phyloP scores from a whole-genome alignment of 2,888 invertebrate species.

The Lasioglossum pauxillum region DNA sequence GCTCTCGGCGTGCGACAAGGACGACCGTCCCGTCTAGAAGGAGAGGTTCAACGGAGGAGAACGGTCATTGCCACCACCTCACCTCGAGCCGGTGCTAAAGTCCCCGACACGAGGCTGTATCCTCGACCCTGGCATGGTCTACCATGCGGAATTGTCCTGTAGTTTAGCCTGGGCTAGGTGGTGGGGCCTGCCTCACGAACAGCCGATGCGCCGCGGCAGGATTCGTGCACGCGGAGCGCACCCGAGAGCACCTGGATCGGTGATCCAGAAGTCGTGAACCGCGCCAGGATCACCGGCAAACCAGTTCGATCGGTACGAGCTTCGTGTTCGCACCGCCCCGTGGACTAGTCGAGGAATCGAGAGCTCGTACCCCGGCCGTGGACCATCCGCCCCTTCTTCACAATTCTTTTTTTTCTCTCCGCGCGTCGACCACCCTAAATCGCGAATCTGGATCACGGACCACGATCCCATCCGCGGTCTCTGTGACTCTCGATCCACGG shows the following conservation, averaged over 20 bases:
- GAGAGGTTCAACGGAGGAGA: slow-evolving; percentile 71
- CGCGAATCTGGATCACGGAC: not conserved
- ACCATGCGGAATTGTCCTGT: slow-evolving; percentile 57
- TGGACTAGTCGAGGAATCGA: not conserved
- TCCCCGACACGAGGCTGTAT: slow-evolving; percentile 64
- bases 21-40: slow-evolving; percentile 33
- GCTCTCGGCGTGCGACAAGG: slow-evolving; percentile 19
- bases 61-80: slow-evolving; percentile 85
- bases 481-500: not conserved
- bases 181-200: slow-evolving; percentile 57
- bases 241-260: slow-evolving; percentile 69
- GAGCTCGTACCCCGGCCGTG: not conserved
- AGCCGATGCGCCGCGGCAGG: slow-evolving; percentile 66
- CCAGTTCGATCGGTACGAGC: slow-evolving; percentile 71
- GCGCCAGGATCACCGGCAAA: slow-evolving; percentile 60
- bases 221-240: slow-evolving; percentile 72
- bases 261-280: slow-evolving; percentile 71
- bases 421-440: not conserved
- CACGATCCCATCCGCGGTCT: not conserved
- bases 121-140: slow-evolving; percentile 64
- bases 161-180: slow-evolving; percentile 67
- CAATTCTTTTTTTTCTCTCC: not conserved
- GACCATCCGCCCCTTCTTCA: not conserved
- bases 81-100: slow-evolving; percentile 76
- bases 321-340: slow-evolving; percentile 36